Percentiles rank a stretch among this genome's conserved stretches.
phyloP scores from a whole-genome alignment of 2,113 vertebrate species.

The Chiloscyllium plagiosum region DNA sequence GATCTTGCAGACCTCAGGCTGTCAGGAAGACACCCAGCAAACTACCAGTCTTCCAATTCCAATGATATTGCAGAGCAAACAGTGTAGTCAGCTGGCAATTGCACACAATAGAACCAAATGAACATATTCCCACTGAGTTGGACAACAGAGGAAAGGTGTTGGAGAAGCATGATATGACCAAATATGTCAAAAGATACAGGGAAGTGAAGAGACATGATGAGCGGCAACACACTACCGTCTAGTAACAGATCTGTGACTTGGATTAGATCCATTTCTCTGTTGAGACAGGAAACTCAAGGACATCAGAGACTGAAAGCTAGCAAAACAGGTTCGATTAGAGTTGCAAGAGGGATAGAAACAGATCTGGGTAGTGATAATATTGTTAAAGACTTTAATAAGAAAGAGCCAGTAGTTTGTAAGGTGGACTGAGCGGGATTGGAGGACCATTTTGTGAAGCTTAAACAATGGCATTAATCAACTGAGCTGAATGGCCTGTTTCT shows the following conservation, averaged over 20 bases:
- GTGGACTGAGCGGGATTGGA: not conserved
- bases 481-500: not conserved
- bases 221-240: not conserved
- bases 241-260: not conserved
- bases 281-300: not conserved
- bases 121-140: not conserved
- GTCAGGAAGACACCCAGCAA: no score
- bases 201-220: not conserved
- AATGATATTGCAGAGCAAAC: no score
- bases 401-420: not conserved
- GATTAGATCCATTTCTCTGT: not conserved
- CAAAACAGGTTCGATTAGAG: not conserved
- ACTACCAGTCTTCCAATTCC: no score
- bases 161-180: not conserved
- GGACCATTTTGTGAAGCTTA: not conserved
- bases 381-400: not conserved
- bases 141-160: not conserved
- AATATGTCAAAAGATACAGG: not conserved
- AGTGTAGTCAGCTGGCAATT: no score
- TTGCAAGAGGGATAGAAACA: not conserved
- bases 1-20: no score
- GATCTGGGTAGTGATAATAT: not conserved
- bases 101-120: not conserved
- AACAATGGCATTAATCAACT: not conserved
- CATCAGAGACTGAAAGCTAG: not conserved